Evolutionary conservation across 1,140 invertebrate genomes (phyloP), one percentile per base, ranked within the genome.

Genomic region (Araneus ventricosus): DNA sequence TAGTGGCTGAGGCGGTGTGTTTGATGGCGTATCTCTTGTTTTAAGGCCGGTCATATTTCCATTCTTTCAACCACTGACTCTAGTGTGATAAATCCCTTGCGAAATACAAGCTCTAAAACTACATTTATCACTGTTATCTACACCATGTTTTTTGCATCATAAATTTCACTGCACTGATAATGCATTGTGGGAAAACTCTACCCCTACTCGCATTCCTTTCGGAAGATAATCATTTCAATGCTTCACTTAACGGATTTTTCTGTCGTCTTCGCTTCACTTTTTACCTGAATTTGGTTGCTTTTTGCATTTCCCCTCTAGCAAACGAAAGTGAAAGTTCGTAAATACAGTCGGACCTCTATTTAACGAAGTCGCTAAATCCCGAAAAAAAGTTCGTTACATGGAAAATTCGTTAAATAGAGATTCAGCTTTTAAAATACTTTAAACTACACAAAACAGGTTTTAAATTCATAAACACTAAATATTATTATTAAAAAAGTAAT

Each of bases 121-220:
- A 4, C 34, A 39, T 7, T 52, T 45, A 75, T 75, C 67, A 75
- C 37, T 59, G 41, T 79, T 75, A 89, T 79, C 63, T 89, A 10
- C 70, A 41, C 30, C 27, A 30, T 89, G 88, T 75, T 41, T 86
- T n/a, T 86, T 45, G 45, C 79, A 52, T 89, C 88, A 79, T 89
- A 89, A 89, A 89, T 79, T 89, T 80, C 88, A 30, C 37, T 70
- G 41, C 79, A 39, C 87, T 88, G 87, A 88, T 87, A 87, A 87
- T 87, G 59, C 37, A 89, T 79, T 45, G 67, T 75, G 41, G 88
- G 63, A 79, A 79, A 34, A 57, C n/a, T 75, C 88, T 89, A 89
- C 88, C 67, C 30, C 88, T 89, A 89, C 88, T 22, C 27, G 39
- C 88, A 89, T 89, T 89, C 88, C 27, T 89, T 67, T 79, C 41